Evolutionary conservation across 2,888 invertebrate species (phyloP), one percentile per base, ranked within the genome.

Genomic region (Euzetes globulus): DNA sequence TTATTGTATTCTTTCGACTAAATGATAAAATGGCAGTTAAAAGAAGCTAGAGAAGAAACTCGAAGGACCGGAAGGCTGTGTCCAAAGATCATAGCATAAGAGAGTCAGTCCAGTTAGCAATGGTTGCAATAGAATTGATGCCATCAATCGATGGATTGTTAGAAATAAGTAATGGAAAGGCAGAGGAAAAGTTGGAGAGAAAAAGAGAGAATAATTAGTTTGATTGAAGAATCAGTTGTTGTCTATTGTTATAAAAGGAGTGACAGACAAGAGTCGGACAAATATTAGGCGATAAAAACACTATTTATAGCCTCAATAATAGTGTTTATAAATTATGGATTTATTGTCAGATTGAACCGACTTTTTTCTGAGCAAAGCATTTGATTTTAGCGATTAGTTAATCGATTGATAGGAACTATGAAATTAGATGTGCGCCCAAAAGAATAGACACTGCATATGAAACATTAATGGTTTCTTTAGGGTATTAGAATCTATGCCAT

Each of bases 41-140:
- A 80, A 80, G 78, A 80, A 80, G 77, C 79, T 80, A 73, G 80
- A 80, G 78, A 80, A 80, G 78, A 80, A 80, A 77, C 80, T 79
- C 75, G 79, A 78, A 50, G 80, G 78, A 70, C 79, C 79, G 45
- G 78, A 72, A 72, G 77, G 77, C 78, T 78, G 73, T 45, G 58
- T 41, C 22, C 13, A 58, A 15, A 22, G 6, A 41, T 4, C 41
- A 41, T 15, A 13, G 50, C 50, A 50, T n/a, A n/a, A n/a, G n/a
- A 50, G n/a, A 50, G 17, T 50, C n/a, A 50, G 25, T 13, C 13
- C 27, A 58, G 22, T 22, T n/a, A n/a, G 52, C 37, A 60, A 7
- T 5, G 33, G 29, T 55, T 13, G 27, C 29, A 6, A 58, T 13
- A 58, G 5, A 27, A 22, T 22, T 22, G 50, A 19, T 50, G 22